phyloP scores from a whole-genome alignment of 2,113 vertebrate species.

The Tonatia bakeri region DNA sequence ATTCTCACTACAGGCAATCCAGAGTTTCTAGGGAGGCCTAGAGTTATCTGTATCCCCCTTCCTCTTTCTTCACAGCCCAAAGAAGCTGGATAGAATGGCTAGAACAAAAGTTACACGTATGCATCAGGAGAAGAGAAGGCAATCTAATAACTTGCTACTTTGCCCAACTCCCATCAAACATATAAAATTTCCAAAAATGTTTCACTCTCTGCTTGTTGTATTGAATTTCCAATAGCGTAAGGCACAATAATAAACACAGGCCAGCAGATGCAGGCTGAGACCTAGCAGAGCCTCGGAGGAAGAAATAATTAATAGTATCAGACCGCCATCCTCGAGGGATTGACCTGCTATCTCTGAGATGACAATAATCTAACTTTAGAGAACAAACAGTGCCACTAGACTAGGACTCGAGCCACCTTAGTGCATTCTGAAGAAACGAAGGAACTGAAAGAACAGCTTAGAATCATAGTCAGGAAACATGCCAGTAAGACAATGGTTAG shows the following conservation, averaged over 20 bases:
- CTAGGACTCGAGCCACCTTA: neutral
- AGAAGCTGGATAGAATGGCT: neutral
- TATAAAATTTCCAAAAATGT: neutral
- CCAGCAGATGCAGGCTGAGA: neutral
- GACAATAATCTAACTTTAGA: neutral
- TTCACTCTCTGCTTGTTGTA: neutral
- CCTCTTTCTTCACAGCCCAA: neutral
- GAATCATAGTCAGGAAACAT: conserved; percentile 30
- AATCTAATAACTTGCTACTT: neutral
- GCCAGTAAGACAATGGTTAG: conserved; percentile 55
- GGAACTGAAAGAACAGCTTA: conserved; percentile 53
- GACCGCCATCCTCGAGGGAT: neutral
- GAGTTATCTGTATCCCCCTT: neutral
- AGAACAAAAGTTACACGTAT: neutral
- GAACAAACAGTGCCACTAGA: neutral
- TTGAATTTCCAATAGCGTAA: conserved; percentile 5
- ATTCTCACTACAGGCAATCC: neutral
- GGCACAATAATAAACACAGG: neutral
- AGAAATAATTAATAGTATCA: conserved; percentile 32
- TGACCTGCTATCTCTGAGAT: neutral
- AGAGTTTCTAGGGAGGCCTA: neutral
- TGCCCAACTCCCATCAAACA: neutral
- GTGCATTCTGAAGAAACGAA: conserved; percentile 14
- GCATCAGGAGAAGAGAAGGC: neutral
- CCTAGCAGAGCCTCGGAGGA: neutral